These are phyloP conservation scores for Bos javanicus DNA, from an alignment of 2,113 vertebrate species.

Conservation along the genomic window DNA sequence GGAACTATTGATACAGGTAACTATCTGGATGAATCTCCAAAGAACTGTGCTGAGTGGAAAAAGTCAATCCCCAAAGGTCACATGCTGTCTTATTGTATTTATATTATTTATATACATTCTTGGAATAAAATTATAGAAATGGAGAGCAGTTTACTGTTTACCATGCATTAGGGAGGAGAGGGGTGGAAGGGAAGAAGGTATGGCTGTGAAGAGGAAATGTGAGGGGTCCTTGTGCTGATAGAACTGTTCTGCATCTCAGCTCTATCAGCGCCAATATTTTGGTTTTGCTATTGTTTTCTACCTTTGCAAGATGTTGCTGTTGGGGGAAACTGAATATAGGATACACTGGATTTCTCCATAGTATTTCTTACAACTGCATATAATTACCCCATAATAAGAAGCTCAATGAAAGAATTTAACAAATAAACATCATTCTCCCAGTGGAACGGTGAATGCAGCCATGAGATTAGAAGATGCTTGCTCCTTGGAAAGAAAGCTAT, in stretches of 20 bases:
- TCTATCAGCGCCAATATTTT: background rate
- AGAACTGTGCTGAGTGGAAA: background rate
- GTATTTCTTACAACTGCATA: background rate
- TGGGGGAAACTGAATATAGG: background rate
- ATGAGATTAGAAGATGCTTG: background rate
- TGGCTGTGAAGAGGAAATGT: background rate
- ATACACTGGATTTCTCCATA: background rate
- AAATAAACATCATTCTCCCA: background rate
- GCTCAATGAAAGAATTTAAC: background rate
- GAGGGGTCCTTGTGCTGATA: background rate
- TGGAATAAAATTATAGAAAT: background rate
- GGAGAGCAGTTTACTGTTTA: background rate
- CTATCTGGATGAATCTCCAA: background rate
- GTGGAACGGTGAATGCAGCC: background rate
- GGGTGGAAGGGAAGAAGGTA: background rate
- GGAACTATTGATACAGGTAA: background rate
- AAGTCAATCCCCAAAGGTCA: background rate
- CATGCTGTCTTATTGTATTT: background rate
- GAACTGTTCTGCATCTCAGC: background rate
- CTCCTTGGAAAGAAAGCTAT: background rate
- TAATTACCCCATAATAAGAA: background rate
- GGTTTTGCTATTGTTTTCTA: background rate
- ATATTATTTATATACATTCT: background rate
- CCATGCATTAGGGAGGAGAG: background rate
- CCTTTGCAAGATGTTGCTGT: background rate